A percentile compares a stretch with the other conserved stretches of the same genome.
Conservation (phyloP, 2,113 vertebrate genomes). For the Baryphthengus martii region DNA sequence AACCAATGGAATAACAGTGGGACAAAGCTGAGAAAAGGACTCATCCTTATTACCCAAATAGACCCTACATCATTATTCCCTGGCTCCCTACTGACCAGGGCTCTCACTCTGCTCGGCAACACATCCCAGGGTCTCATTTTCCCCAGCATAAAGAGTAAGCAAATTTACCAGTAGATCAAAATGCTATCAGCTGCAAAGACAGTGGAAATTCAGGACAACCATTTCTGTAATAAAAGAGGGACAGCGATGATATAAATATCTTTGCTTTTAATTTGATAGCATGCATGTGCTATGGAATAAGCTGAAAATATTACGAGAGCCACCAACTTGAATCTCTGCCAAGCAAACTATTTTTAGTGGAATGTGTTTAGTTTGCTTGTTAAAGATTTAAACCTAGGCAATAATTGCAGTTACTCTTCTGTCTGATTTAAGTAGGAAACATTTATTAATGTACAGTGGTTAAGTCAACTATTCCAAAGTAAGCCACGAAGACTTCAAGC, state of each 20-base stretch:
- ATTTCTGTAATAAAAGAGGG: not conserved
- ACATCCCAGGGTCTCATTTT: not conserved
- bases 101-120: not conserved
- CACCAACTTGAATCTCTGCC: not conserved
- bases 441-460: not conserved
- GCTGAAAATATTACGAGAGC: not conserved
- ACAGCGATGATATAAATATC: not conserved
- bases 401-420: constrained; percentile 1
- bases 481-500: not conserved
- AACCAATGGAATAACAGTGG: not conserved
- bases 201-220: constrained; percentile 10
- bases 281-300: not conserved
- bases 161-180: not conserved
- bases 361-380: not conserved
- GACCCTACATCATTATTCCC: not conserved
- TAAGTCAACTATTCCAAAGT: not conserved
- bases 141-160: not conserved
- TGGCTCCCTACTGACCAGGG: not conserved
- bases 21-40: not conserved
- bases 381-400: constrained; percentile 13
- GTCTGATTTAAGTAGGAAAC: not conserved
- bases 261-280: not conserved
- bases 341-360: not conserved
- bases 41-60: not conserved
- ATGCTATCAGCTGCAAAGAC: not conserved